Percentiles rank a stretch among this genome's conserved stretches.
These are phyloP conservation scores for Hydrolagus affinis DNA, from an alignment of 2,113 vertebrate genomes.

Conservation along the genomic window DNA sequence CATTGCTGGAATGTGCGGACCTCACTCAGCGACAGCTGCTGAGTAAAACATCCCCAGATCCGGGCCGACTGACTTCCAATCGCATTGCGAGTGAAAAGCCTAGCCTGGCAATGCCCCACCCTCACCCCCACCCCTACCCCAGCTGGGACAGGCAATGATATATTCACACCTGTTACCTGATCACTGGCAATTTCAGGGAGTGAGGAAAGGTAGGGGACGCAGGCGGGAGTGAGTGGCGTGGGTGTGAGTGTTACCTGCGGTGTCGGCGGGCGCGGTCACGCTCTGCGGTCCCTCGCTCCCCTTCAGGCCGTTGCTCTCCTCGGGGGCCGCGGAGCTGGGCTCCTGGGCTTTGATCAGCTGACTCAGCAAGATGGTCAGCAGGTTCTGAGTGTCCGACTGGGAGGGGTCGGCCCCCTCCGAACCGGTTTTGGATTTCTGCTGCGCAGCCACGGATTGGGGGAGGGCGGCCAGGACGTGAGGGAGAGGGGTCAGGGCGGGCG, in stretches of 20 bases:
- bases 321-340: conserved; percentile 52
- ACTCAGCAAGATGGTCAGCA: conserved; percentile 84
- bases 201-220: too few relatives aligned
- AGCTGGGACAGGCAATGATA: too few relatives aligned
- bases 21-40: too few relatives aligned
- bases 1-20: too few relatives aligned
- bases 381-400: conserved; percentile 81
- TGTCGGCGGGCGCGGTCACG: not conserved
- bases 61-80: too few relatives aligned
- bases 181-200: too few relatives aligned
- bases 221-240: too few relatives aligned
- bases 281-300: conserved; percentile 61
- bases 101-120: too few relatives aligned
- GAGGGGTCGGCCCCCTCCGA: conserved; percentile 53
- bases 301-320: conserved; percentile 82
- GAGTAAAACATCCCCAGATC: too few relatives aligned
- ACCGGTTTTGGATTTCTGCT: conserved; percentile 57
- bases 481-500: conserved; percentile 42
- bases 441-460: conserved; percentile 50
- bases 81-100: too few relatives aligned
- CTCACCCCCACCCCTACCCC: too few relatives aligned
- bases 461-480: conserved; percentile 45
- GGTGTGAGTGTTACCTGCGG: not conserved
- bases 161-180: too few relatives aligned
- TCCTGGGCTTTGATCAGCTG: conserved; percentile 90